Evolutionary conservation across 2,113 vertebrate species (phyloP).

Genomic region (Bos indicus): DNA sequence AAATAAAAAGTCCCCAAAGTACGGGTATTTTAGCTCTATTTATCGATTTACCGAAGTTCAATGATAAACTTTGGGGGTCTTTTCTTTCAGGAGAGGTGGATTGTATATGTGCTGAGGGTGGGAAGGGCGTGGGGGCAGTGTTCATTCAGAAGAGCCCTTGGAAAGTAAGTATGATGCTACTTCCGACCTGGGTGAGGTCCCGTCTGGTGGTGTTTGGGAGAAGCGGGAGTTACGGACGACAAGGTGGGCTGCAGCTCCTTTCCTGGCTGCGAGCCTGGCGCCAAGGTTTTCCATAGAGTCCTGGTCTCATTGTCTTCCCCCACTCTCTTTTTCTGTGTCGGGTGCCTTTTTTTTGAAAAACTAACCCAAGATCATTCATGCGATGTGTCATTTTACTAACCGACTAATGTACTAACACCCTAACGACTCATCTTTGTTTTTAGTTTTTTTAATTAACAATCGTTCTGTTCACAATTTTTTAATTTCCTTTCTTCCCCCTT

Average conservation of each 20-base stretch:
- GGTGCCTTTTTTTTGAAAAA: slow-evolving; percentile 86
- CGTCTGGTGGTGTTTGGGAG: background rate
- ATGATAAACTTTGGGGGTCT: background rate
- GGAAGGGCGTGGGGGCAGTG: background rate
- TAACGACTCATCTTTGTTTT: slow-evolving; percentile 97
- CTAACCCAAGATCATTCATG: slow-evolving; percentile 97
- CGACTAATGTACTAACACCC: slow-evolving; percentile 92
- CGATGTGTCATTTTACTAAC: slow-evolving; percentile 97
- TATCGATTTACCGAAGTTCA: background rate
- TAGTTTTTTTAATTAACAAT: slow-evolving; percentile 99
- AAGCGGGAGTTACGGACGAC: slow-evolving; percentile 6
- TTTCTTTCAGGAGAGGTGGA: slow-evolving; percentile 31
- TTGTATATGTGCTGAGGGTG: slow-evolving; percentile 6
- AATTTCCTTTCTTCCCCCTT: slow-evolving; percentile 99
- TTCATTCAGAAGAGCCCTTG: slow-evolving; percentile 45
- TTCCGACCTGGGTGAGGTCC: slow-evolving; percentile 13
- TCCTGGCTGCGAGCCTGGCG: slow-evolving; percentile 46
- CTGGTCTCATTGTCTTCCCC: slow-evolving; percentile 82
- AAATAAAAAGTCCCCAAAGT: background rate
- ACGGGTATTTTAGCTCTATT: background rate
- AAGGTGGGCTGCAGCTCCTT: slow-evolving; percentile 52
- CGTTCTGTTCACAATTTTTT: slow-evolving; percentile 99
- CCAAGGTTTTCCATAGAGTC: slow-evolving; percentile 78
- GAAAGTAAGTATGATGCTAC: slow-evolving; percentile 78
- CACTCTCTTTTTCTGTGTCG: slow-evolving; percentile 83